Evolutionary conservation across 2,888 invertebrate species (phyloP).

Genomic region (Xylocampa areola): DNA sequence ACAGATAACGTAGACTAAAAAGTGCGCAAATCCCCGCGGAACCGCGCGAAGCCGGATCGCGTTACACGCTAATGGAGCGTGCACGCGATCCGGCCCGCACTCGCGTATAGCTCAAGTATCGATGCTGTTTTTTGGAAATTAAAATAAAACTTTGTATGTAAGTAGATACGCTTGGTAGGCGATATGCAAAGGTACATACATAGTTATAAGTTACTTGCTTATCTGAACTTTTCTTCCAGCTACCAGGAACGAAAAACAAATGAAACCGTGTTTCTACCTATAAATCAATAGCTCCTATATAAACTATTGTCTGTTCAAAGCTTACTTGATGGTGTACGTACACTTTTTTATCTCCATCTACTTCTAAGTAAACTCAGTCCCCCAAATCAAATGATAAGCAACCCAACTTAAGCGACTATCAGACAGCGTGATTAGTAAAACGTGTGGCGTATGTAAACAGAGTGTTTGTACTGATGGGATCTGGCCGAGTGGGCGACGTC

Average conservation of each 20-base stretch:
- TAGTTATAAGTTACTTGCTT: slow-evolving; percentile 9
- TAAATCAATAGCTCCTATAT: no score
- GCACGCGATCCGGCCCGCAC: slow-evolving; percentile 47
- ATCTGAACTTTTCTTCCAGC: no score
- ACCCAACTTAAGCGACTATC: slow-evolving; percentile 28
- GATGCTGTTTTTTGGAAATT: slow-evolving; percentile 55
- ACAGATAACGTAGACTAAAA: slow-evolving; percentile 54
- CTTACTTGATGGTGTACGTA: no score
- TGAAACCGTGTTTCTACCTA: no score
- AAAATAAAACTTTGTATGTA: slow-evolving; percentile 44
- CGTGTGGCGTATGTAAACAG: slow-evolving; percentile 53
- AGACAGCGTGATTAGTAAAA: slow-evolving; percentile 49
- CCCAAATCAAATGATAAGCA: slow-evolving; percentile 23
- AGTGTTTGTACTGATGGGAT: slow-evolving; percentile 58
- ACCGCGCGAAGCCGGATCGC: slow-evolving; percentile 50
- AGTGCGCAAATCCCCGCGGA: slow-evolving; percentile 58
- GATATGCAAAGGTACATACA: slow-evolving; percentile 45
- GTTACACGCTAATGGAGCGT: slow-evolving; percentile 62
- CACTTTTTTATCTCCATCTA: no score
- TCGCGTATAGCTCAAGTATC: slow-evolving; percentile 47
- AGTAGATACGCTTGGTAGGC: slow-evolving; percentile 51
- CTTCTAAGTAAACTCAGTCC: no score
- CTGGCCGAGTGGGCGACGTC: slow-evolving; percentile 65
- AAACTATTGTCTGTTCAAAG: no score
- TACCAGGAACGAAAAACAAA: no score